Base-by-base conservation (phyloP, 1,140 invertebrate species). In the Hypothenemus hampei region DNA sequence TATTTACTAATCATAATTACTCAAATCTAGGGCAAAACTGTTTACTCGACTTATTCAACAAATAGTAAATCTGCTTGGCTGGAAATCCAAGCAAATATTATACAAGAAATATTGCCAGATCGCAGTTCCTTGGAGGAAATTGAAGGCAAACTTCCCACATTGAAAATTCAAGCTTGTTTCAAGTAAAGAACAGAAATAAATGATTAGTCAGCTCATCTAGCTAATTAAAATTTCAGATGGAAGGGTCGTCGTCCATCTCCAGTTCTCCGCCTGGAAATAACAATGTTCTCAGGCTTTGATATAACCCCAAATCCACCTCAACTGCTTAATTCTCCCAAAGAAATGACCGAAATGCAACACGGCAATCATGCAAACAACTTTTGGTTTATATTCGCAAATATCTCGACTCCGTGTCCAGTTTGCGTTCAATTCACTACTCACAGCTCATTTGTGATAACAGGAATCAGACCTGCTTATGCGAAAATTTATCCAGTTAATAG, bases 321-420 rank as follows among this genome's bases (percentile, higher is more conserved):
- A 11, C 69, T 77, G 0, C 70, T 78, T 3, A 50, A 75, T 3
- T 37, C 59, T 3, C 72, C 71, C 18, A 29, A 75, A 74, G 23
- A 74, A 7, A 76, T 77, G 53, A 73, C 74, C 11, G 76, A 79
- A 51, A 65, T 81, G 40, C 76, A 79, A 50, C 76, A 80, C 58
- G 79, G 78, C 4, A 77, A 75, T 15, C 69, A 76, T 52, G 75
- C 72, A 10, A 79, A 82, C 62, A 76, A 74, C 15, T 66, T 81
- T 3, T 82, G 81, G 81, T 81, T 83, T 61, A 74, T 79, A n/a
- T 78, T 83, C 62, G 74, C 75, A 13, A 82, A 82, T 65, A 77
- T 82, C 65, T 78, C 75, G 23, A 75, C 74, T 3, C 66, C 69
- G 0, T 82, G 81, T 64, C 77, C 78, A 10, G 72, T 81, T 11